Evolutionary conservation across 2,113 vertebrate genomes (phyloP), one percentile per base, ranked within the genome.

Genomic region (Sinocyclocheilus anshuiensis): DNA sequence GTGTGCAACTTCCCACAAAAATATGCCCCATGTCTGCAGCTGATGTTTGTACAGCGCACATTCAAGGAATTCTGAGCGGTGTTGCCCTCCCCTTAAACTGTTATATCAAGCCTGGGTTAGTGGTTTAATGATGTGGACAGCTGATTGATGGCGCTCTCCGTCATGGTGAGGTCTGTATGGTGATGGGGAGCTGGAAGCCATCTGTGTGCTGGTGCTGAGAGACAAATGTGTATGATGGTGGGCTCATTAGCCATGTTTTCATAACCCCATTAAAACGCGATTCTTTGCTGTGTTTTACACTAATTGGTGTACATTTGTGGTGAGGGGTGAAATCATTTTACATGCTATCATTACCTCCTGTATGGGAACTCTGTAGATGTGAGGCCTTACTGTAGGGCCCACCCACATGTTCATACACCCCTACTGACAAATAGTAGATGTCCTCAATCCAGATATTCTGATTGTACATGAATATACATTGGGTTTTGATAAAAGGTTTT

Each of bases 211-310:
- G 8, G 39, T 63, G 84, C 85, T 87, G 83, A 88, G 69, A 63
- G 87, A 80, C 61, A 26, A 39, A 67, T 61, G 77, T 48, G 24
- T 81, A 1, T 48, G 80, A 83, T 78, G 12, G 57, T 26, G 9
- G 5, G 50, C 67, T 78, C 75, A 50, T 86, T 90, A 86, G 75
- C 61, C 39, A 2, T 90, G 86, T 86, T 91, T 90, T 90, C 88
- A 88, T 89, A 81, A 90, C 89, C 83, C 80, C 83, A 87, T 90
- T 90, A 86, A 72, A 78, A 82, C 77, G n/a, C 69, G 16, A 71
- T 85, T 88, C 77, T 87, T 36, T 24, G 71, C 48, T 57, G 77
- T 67, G 69, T 88, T 86, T 84, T 89, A 82, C 63, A 82, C 42
- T 82, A 88, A 88, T 87, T 87, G 86, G 69, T 81, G 82, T 39